Base-by-base conservation (phyloP, 2,797 vertebrate genomes). In the Periophthalmus magnuspinnatus region DNA sequence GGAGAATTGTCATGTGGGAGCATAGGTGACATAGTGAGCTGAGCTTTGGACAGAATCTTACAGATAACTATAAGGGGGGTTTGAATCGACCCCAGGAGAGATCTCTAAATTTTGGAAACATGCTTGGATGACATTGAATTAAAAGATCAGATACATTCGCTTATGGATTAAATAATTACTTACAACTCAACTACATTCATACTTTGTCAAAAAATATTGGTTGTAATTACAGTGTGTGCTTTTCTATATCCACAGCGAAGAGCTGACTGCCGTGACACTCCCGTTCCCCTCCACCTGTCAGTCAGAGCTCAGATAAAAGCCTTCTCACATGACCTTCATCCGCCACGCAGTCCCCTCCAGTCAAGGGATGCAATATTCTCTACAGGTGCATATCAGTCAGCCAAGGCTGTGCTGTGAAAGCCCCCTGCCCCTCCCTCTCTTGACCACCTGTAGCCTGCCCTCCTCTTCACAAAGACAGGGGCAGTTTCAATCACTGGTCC, bases 401-500 rank as follows among this genome's bases (percentile, higher is more conserved):
- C 70, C 65, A 61, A 73, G 69, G 64, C 71, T 19, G 21, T 24
- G 0, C 59, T 82, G 82, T 81, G 71, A 77, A 88, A 88, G 81
- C 78, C 75, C 74, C 70, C 65, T 70, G n/a, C 59, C 48, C 54
- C 1, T 54, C 9, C 22, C n/a, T 6, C 6, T n/a, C 50, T 21
- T 50, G 7, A 9, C 71, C 68, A 71, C 54, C 70, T 60, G 71
- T 63, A 55, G 16, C 34, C 75, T 81, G 66, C 65, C 76, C 79
- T 69, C 68, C 21, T 38, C 54, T 79, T 77, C 77, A 83, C 82
- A 88, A 86, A 90, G 83, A 82, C 58, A 58, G 75, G 68, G 17
- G 10, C 59, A 45, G 77, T 86, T 87, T 84, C 81, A 84, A 74
- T 84, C 84, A 74, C 36, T 28, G 71, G 73, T 81, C 84, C 82